Base-by-base conservation (phyloP, 2,888 invertebrate genomes). In the Xanthostigma xanthostigma region DNA sequence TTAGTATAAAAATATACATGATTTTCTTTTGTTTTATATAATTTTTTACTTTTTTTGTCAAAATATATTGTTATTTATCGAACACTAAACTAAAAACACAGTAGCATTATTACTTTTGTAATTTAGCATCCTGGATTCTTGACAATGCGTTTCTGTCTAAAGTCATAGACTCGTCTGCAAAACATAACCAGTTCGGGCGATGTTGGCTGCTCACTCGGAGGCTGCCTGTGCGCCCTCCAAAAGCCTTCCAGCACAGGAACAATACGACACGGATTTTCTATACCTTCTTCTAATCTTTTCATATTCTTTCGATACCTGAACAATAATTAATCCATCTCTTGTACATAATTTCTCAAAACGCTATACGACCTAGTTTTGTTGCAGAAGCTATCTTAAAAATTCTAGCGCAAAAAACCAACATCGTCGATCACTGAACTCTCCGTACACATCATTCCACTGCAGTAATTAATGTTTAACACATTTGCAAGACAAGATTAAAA, bases 161-260 rank as follows among this genome's bases (percentile, higher is more conserved):
- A 93, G 71, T 96, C 95, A 72, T 95, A 96, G 51, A 95, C 87
- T 59, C 89, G 84, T 44, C 93, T 82, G 69, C 95, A 95, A 73
- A 94, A 90, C 65, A 95, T 88, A 41, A 96, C 88, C 66, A 91
- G 80, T 60, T 94, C 94, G 9, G 81, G 76, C 49, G 81, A 78
- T 45, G 82, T 78, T 50, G 76, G 70, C 56, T 80, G 69, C 69
- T 81, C 68, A 68, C 82, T 64, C 67, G 81, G 75, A 58, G 84
- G 78, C 63, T 74, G 78, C 65, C 80, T 64, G 52, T 64, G 64
- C 49, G 63, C 61, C 50, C 76, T 66, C 8, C 79, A 73, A 59
- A 76, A 76, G 58, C 75, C 72, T 51, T 79, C 75, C 41, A 78
- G 76, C 56, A 73, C 65, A 52, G 91, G 89, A 57, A 91, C 88